Conservation (phyloP, 2,888 invertebrate genomes). For the Candidula unifasciata region DNA sequence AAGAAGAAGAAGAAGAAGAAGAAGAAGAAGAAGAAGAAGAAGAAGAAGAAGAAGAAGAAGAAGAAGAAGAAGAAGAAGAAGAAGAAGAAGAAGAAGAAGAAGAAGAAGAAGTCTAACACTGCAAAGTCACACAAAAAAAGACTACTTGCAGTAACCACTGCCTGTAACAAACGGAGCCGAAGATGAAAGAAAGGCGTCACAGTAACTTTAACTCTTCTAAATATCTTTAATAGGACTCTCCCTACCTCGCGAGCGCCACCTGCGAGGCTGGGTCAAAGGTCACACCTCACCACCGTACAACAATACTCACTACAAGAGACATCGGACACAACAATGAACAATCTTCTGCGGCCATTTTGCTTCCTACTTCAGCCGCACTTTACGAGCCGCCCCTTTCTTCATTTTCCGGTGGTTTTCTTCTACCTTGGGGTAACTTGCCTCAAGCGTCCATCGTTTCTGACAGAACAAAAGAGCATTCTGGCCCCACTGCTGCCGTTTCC, state of each 20-base stretch:
- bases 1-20: neutral
- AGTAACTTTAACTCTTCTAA: slow-evolving; percentile 1
- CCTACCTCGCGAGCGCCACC: neutral
- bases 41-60: no score
- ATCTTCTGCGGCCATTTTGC: slow-evolving; percentile 39
- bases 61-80: no score
- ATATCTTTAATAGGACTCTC: neutral
- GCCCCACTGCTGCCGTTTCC: slow-evolving; percentile 9
- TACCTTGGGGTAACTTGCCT: slow-evolving; percentile 11
- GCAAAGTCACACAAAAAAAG: neutral
- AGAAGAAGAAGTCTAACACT: neutral
- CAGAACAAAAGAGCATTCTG: slow-evolving; percentile 18
- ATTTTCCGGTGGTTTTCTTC: slow-evolving; percentile 24
- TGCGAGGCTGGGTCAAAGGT: slow-evolving; percentile 28
- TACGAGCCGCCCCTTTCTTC: neutral
- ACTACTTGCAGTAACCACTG: neutral
- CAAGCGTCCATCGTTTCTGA: slow-evolving; percentile 30
- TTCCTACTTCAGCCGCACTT: slow-evolving; percentile 26
- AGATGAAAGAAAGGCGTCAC: no score
- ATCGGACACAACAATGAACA: slow-evolving; percentile 15
- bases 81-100: slow-evolving; percentile 8
- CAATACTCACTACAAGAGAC: slow-evolving; percentile 26
- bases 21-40: no score
- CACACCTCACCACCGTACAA: slow-evolving; percentile 16
- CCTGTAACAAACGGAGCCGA: neutral